phyloP scores from a whole-genome alignment of 1,140 invertebrate genomes.

The Zaprionus kolodkinae region DNA sequence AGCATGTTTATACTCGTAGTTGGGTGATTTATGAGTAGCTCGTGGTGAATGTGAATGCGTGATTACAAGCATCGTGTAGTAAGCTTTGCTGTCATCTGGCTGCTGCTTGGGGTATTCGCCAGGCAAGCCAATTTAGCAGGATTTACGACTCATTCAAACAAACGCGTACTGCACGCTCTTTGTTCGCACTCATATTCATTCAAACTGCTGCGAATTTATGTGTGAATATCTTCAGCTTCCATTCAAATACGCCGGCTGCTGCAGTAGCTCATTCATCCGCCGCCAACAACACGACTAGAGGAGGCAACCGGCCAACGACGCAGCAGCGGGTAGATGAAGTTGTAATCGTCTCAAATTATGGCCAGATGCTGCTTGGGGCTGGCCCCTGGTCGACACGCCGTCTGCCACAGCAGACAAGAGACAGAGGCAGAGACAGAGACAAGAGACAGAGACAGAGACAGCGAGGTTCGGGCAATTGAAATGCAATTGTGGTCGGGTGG shows the following conservation, averaged over 20 bases:
- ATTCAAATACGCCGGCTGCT: slow-evolving; percentile 29
- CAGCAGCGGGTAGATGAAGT: slow-evolving; percentile 34
- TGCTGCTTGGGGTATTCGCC: not conserved
- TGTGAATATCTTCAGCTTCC: slow-evolving; percentile 25
- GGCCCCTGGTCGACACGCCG: slow-evolving; percentile 18
- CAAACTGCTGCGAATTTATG: slow-evolving; percentile 9
- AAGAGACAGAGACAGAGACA: too few relatives aligned
- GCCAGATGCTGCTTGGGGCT: slow-evolving; percentile 53
- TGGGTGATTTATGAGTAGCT: not conserved
- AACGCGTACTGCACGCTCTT: not conserved
- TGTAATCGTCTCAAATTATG: slow-evolving; percentile 74
- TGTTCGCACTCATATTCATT: slow-evolving; percentile 6
- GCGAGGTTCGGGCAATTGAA: slow-evolving; percentile 9
- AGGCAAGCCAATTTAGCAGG: not conserved
- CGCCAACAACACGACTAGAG: not conserved
- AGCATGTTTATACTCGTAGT: not conserved
- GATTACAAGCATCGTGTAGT: not conserved
- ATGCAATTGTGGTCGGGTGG: slow-evolving; percentile 12
- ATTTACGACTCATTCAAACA: not conserved
- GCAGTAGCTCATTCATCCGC: slow-evolving; percentile 8
- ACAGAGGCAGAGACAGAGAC: too few relatives aligned
- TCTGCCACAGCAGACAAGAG: slow-evolving; percentile 9
- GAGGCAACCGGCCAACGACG: not conserved
- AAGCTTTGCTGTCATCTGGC: not conserved
- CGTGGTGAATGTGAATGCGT: not conserved